phyloP scores from a whole-genome alignment of 2,113 vertebrate genomes.

The Ameiurus melas region DNA sequence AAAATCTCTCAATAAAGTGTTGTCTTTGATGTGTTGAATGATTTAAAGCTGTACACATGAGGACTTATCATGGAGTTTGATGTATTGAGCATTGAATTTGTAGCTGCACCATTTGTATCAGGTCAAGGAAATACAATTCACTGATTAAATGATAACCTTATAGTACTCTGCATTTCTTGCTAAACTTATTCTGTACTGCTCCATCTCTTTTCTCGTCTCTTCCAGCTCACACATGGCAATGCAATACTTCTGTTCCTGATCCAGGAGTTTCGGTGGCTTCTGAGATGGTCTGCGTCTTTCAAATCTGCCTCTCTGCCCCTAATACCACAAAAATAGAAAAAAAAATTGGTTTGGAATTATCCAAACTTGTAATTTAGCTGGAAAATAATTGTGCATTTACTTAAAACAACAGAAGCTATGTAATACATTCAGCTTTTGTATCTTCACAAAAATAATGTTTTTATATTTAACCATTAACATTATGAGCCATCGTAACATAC shows the following conservation, averaged over 20 bases:
- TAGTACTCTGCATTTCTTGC: slow-evolving; percentile 65
- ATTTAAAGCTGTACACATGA: neutral
- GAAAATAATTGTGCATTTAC: neutral
- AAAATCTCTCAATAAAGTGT: neutral
- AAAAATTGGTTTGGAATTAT: neutral
- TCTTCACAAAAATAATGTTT: neutral
- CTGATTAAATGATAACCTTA: slow-evolving; percentile 61
- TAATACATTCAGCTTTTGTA: neutral
- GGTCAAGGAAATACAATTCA: neutral
- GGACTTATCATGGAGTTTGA: neutral
- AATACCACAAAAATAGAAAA: slow-evolving; percentile 18
- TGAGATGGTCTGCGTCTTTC: slow-evolving; percentile 35
- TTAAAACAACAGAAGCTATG: neutral
- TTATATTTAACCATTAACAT: neutral
- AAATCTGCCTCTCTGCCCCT: slow-evolving; percentile 62
- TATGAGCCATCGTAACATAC: neutral
- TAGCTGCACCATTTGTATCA: neutral
- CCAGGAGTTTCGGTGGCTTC: slow-evolving; percentile 61
- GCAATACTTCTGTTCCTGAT: slow-evolving; percentile 71
- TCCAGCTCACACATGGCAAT: slow-evolving; percentile 69
- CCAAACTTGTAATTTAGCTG: neutral
- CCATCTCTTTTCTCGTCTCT: slow-evolving; percentile 63
- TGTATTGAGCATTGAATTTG: neutral
- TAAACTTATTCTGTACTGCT: slow-evolving; percentile 59
- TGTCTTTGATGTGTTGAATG: neutral